Evolutionary conservation across 2,888 invertebrate genomes (phyloP), one percentile per base, ranked within the genome.

Genomic region (Hydroisotoma schaefferi): DNA sequence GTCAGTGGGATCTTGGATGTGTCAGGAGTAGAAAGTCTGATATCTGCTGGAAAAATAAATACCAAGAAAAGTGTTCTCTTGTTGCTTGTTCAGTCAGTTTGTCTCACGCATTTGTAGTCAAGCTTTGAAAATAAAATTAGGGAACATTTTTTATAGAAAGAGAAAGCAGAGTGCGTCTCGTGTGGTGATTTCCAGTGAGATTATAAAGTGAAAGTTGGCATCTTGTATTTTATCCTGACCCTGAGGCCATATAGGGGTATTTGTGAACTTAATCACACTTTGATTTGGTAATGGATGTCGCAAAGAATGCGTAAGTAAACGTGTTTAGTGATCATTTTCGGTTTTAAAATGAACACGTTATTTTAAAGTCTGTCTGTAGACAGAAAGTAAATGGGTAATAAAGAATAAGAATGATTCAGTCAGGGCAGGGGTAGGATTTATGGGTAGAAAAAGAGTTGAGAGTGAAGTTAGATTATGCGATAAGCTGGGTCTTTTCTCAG

Each of bases 241-340:
- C n/a, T n/a, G n/a, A n/a, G n/a, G n/a, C n/a, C n/a, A n/a, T n/a
- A n/a, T n/a, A n/a, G n/a, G n/a, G n/a, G n/a, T n/a, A n/a, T n/a
- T n/a, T n/a, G n/a, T n/a, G n/a, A n/a, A n/a, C n/a, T n/a, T n/a
- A n/a, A n/a, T n/a, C n/a, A n/a, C n/a, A n/a, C n/a, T n/a, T n/a
- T n/a, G n/a, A n/a, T n/a, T 43, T 29, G 38, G 53, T 25, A 25
- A 73, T 73, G 73, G 73, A 72, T 64, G 73, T 68, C 64, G 71
- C 70, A 47, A 71, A 69, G 54, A 69, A 72, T 56, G 68, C 72
- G 73, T 73, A 71, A 71, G 72, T 49, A n/a, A 8, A 47, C n/a
- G 2, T 37, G 15, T 20, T 37, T 18, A 15, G 5, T n/a, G 18
- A 5, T 51, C 5, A 6, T 29, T 51, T 15, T 15, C 6, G 15